A percentile compares a stretch with the other conserved stretches of the same genome.
These are phyloP conservation scores for Chaetops frenatus DNA, from an alignment of 2,113 vertebrate species.

Conservation along the genomic window DNA sequence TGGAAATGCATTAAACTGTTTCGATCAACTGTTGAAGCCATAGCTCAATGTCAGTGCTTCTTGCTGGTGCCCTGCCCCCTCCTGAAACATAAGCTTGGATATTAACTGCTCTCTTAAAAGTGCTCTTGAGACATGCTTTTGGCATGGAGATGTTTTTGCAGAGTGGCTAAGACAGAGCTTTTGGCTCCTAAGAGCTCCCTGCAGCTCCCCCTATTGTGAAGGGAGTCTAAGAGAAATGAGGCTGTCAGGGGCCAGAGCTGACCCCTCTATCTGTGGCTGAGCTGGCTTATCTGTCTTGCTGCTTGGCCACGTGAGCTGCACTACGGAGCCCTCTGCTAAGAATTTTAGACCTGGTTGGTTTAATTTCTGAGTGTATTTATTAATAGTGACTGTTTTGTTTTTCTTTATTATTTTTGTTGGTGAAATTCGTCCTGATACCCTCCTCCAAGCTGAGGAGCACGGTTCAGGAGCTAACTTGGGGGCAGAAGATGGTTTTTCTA, in stretches of 20 bases:
- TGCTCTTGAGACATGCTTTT: background rate
- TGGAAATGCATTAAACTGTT: constrained; percentile 53
- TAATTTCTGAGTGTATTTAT: background rate
- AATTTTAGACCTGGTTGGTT: background rate
- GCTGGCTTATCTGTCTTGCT: background rate
- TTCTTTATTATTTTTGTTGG: background rate
- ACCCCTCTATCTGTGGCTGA: background rate
- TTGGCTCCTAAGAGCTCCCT: background rate
- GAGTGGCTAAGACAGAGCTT: background rate
- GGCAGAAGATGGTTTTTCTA: background rate
- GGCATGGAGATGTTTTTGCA: background rate
- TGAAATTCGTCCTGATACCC: background rate
- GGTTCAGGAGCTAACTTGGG: background rate
- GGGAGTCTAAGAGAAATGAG: background rate
- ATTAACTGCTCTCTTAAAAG: constrained; percentile 41
- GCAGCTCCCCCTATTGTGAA: background rate
- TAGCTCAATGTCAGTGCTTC: background rate
- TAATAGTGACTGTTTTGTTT: background rate
- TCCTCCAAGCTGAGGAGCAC: background rate
- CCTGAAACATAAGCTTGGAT: background rate
- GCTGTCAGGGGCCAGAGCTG: background rate
- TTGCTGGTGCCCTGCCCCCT: background rate
- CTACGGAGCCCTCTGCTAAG: constrained; percentile 13
- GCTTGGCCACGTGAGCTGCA: background rate
- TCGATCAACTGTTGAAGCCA: constrained; percentile 19